phyloP scores from a whole-genome alignment of 30 jellyfish, hydroid and myxozoan species.

The Nemopilema nomurai region DNA sequence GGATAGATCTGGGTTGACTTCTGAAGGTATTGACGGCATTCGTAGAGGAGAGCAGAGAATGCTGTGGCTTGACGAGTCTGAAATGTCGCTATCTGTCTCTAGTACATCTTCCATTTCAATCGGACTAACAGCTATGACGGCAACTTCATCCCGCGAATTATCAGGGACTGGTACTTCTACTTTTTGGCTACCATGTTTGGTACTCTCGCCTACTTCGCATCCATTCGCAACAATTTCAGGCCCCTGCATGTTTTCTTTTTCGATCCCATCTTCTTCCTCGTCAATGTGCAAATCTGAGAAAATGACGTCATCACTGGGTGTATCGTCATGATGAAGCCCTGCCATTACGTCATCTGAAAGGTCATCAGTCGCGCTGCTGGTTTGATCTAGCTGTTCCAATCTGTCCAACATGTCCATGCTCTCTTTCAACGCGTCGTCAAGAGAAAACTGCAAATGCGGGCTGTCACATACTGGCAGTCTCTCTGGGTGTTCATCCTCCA shows the following conservation, averaged over 20 bases:
- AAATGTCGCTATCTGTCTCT: constrained; percentile 9
- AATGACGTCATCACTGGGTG: neutral
- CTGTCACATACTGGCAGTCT: neutral
- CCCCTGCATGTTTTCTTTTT: neutral
- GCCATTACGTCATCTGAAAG: neutral
- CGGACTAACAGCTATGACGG: neutral
- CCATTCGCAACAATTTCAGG: neutral
- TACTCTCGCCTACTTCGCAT: neutral
- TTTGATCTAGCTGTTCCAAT: constrained; percentile 41
- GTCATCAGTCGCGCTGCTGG: neutral
- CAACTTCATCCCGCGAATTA: neutral
- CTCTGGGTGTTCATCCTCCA: neutral
- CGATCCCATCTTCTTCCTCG: neutral
- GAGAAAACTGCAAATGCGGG: constrained; percentile 9
- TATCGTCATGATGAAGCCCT: neutral
- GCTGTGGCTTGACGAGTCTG: constrained; percentile 5
- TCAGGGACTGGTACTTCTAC: neutral
- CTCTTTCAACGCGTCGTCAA: constrained; percentile 16
- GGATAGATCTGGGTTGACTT: neutral
- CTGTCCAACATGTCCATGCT: constrained; percentile 49
- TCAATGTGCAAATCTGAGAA: neutral
- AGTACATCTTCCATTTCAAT: neutral
- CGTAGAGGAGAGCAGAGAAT: constrained; percentile 14
- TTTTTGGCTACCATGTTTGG: neutral
- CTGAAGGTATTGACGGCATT: neutral